Percentiles rank a stretch among this genome's conserved stretches.
Evolutionary conservation across 2,113 vertebrate species (phyloP).

Genomic region (Gymnorhina tibicen): DNA sequence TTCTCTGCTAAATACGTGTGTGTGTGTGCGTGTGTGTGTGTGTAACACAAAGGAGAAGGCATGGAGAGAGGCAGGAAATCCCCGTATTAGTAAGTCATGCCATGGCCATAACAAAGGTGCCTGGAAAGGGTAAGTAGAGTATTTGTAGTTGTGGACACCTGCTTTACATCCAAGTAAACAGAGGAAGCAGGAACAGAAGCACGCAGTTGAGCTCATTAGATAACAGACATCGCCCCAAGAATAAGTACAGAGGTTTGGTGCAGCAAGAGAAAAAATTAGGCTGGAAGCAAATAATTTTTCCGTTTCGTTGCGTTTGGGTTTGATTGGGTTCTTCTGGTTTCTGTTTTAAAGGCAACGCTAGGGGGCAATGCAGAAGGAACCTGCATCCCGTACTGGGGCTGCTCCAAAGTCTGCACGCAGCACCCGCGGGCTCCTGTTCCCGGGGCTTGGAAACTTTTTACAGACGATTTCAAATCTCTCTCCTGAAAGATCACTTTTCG

Average conservation of each 20-base stretch:
- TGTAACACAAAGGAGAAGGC: not conserved
- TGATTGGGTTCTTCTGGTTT: not conserved
- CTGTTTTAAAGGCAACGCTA: not conserved
- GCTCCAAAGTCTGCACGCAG: rapidly evolving
- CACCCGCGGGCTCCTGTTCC: rapidly evolving
- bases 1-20: not conserved
- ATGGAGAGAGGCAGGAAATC: not conserved
- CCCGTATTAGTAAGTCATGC: not conserved
- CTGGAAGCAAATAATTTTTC: not conserved
- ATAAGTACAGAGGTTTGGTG: not conserved
- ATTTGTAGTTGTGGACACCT: not conserved
- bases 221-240: rapidly evolving
- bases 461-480: not conserved
- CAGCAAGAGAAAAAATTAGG: not conserved
- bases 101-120: not conserved
- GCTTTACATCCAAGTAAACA: not conserved
- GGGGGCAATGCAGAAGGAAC: slow-evolving; percentile 3
- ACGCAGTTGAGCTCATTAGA: not conserved
- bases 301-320: not conserved
- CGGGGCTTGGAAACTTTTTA: not conserved
- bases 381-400: not conserved
- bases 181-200: not conserved
- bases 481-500: not conserved
- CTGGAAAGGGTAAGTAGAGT: not conserved
- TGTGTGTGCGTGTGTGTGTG: too few species aligned